These are phyloP conservation scores for Gila orcuttii DNA, from an alignment of 2,113 vertebrate genomes.

Conservation along the genomic window DNA sequence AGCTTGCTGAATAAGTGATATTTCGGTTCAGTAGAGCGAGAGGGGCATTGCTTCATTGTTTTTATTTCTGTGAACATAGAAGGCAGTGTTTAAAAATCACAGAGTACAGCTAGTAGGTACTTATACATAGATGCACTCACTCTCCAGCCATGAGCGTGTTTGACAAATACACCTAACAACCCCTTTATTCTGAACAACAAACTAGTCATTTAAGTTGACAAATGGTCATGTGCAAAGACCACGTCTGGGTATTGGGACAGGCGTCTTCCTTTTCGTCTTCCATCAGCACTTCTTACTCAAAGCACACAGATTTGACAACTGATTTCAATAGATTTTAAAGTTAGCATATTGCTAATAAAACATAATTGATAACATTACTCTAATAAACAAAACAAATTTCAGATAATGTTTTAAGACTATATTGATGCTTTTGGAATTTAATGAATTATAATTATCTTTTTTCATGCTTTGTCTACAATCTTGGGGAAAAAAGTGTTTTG, in stretches of 20 bases:
- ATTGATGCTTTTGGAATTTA: not conserved
- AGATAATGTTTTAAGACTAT: not conserved
- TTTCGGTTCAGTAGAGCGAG: constrained; percentile 32
- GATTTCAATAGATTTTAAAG: too few species aligned
- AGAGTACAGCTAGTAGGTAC: constrained; percentile 10
- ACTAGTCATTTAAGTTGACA: not conserved
- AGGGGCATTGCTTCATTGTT: constrained; percentile 33
- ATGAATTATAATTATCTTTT: not conserved
- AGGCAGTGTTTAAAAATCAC: constrained; percentile 16
- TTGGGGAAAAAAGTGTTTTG: not conserved
- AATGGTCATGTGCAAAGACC: too few species aligned
- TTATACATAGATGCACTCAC: not conserved
- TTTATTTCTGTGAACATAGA: constrained; percentile 28
- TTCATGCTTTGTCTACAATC: not conserved
- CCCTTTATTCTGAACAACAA: not conserved
- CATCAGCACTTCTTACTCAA: too few species aligned
- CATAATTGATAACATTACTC: too few species aligned
- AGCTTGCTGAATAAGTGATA: constrained; percentile 44
- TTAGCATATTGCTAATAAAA: too few species aligned
- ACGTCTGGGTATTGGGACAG: too few species aligned
- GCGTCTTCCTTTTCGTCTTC: too few species aligned
- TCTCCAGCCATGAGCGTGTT: not conserved
- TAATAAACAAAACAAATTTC: too few species aligned
- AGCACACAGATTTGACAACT: too few species aligned
- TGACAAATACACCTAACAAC: not conserved